Evolutionary conservation across 2,888 invertebrate species (phyloP).

Genomic region (Epistrophe eligans): DNA sequence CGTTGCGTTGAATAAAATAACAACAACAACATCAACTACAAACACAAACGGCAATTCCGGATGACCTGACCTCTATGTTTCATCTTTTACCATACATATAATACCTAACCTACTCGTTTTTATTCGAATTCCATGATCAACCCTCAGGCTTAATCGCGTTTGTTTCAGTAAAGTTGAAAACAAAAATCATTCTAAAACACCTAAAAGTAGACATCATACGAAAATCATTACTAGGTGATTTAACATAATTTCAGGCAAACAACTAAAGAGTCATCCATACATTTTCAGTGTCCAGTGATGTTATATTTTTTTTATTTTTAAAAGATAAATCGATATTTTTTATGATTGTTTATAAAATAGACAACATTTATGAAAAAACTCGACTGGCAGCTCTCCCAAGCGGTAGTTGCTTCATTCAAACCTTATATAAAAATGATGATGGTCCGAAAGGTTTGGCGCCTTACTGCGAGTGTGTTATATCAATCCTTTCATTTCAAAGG

Average conservation of each 20-base stretch:
- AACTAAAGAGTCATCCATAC: not conserved
- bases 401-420: too few relatives aligned
- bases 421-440: too few relatives aligned
- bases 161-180: conserved; percentile 11
- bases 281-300: conserved; percentile 5
- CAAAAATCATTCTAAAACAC: conserved; percentile 37
- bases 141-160: conserved; percentile 24
- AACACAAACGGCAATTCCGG: too few relatives aligned
- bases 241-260: conserved; percentile 66
- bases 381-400: too few relatives aligned
- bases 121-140: conserved; percentile 11
- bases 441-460: too few relatives aligned
- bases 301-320: not conserved
- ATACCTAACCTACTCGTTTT: not conserved
- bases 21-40: not conserved
- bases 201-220: conserved; percentile 35
- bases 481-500: too few relatives aligned
- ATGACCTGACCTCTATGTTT: conserved; percentile 31
- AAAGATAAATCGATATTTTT: too few relatives aligned
- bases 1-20: not conserved
- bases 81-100: conserved; percentile 5
- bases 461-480: too few relatives aligned
- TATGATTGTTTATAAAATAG: too few relatives aligned
- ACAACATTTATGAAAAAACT: too few relatives aligned
- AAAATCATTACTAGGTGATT: conserved; percentile 59